Evolutionary conservation across 2,888 invertebrate species (phyloP), one percentile per base, ranked within the genome.

Genomic region (Lycocerus yunnanus): DNA sequence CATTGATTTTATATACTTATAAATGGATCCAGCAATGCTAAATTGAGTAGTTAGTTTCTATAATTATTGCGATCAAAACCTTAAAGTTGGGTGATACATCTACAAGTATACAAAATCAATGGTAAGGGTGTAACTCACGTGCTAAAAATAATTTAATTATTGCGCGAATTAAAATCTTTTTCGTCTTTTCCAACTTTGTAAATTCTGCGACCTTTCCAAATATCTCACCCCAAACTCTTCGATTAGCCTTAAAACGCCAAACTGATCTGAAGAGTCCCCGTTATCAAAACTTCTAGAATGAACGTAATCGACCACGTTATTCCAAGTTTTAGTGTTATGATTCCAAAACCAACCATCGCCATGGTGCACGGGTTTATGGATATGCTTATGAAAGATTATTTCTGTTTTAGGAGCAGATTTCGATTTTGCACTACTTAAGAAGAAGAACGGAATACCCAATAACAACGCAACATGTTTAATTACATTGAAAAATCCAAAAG

Each of bases 401-500:
- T 82, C 78, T 0, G 80, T 75, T 16, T 68, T 71, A 2, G 71
- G 68, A 5, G 72, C 20, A 15, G 78, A 75, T 58, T 81, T 80
- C 68, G 83, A 81, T 11, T 82, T 81, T 6, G 80, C 79, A 4
- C 83, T 81, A 4, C 83, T 81, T 11, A 87, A 84, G 60, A 88
- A 83, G 11, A 87, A 82, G 3, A 87, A 88, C 0, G 92, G 91
- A 75, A 92, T 87, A 78, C 90, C 61, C 9, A 63, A n/a, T 8
- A 20, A 89, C 89, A 90, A 93, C 0, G 92, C 93, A 72, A 92
- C 90, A 77, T 93, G 85, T 63, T 92, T 88, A 0, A 92, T 88
- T 1, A 91, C 89, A 14, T 91, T 83, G 0, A 92, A 90, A 13
- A 93, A 89, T 0, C 91, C 88, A 0, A 92, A 89, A 1, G 91